Evolutionary conservation across 2,888 invertebrate species (phyloP).

Genomic region (Volucella bombylans): DNA sequence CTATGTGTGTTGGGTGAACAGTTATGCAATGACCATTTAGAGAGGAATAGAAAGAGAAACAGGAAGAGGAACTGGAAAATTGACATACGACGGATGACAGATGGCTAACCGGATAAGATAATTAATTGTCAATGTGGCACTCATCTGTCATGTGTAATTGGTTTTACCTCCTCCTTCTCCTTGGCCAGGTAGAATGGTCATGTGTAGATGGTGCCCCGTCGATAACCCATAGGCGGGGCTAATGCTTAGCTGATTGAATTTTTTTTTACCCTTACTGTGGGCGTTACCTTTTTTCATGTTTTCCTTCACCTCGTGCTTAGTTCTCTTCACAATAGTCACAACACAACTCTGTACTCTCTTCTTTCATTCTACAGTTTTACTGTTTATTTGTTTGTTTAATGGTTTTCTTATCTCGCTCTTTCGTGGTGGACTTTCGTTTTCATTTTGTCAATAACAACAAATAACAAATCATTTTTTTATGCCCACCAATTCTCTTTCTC

Average conservation of each 20-base stretch:
- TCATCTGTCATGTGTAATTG: constrained; percentile 60
- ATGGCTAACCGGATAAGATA: constrained; percentile 37
- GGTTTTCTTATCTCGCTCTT: constrained; percentile 55
- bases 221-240: constrained; percentile 62
- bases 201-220: constrained; percentile 44
- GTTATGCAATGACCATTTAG: constrained; percentile 47
- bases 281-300: constrained; percentile 45
- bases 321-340: constrained; percentile 5
- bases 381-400: constrained; percentile 42
- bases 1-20: background rate
- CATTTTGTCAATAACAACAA: constrained; percentile 72
- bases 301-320: constrained; percentile 22
- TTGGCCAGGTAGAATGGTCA: background rate
- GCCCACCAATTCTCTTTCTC: background rate
- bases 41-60: no score
- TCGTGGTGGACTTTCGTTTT: constrained; percentile 62
- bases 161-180: constrained; percentile 18
- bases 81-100: background rate
- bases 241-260: background rate
- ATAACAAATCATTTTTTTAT: constrained; percentile 55
- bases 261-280: constrained; percentile 27
- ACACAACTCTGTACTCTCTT: background rate
- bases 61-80: background rate
- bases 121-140: constrained; percentile 61
- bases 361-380: constrained; percentile 6